phyloP scores from a whole-genome alignment of 2,113 vertebrate species.

The Zosterops borbonicus region DNA sequence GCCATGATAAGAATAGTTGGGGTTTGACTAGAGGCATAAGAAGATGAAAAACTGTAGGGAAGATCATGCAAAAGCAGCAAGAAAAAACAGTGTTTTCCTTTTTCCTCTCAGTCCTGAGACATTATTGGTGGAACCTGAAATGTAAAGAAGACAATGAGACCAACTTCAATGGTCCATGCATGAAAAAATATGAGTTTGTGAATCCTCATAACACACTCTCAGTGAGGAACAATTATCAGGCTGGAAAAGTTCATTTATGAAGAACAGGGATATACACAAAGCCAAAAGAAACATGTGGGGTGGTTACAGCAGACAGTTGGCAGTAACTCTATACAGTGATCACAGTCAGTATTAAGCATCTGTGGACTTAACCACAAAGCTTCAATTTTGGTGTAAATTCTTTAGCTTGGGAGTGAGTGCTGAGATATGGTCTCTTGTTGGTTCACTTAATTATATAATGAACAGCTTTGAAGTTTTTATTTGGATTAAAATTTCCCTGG shows the following conservation, averaged over 20 bases:
- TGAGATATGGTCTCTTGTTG: background rate
- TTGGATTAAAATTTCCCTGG: conserved; percentile 36
- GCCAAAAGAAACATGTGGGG: background rate
- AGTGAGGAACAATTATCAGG: background rate
- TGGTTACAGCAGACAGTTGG: background rate
- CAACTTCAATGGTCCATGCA: background rate
- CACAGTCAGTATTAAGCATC: background rate
- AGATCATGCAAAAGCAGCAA: background rate
- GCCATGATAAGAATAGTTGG: background rate
- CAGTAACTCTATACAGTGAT: background rate
- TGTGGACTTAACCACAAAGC: background rate
- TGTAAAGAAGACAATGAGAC: background rate
- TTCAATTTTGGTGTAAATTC: background rate
- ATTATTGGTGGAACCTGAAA: background rate
- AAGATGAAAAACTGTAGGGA: background rate
- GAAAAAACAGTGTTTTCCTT: background rate
- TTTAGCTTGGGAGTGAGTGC: background rate
- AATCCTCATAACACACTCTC: background rate
- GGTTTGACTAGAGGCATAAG: background rate
- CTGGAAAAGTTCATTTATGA: background rate
- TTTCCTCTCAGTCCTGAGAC: background rate
- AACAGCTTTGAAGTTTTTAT: conserved; percentile 41
- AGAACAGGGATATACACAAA: background rate
- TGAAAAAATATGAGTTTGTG: background rate
- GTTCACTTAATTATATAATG: conserved; percentile 14